Conservation (phyloP, 2,888 invertebrate species). For the Cephus pygmeus region DNA sequence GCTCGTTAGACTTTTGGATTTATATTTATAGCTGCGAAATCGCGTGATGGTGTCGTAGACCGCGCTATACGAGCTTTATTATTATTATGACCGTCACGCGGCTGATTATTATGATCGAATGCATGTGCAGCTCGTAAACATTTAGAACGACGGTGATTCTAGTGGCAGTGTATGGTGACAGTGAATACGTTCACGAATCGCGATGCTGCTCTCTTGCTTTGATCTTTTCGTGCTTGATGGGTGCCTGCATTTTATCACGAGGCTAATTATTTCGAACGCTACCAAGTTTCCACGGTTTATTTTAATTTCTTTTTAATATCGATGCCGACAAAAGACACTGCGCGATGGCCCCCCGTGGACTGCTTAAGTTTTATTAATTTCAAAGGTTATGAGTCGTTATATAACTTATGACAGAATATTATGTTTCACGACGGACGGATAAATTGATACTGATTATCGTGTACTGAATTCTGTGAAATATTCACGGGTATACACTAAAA, state of each 20-base stretch:
- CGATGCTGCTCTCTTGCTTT: neutral
- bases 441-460: neutral
- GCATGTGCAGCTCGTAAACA: neutral
- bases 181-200: neutral
- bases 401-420: neutral
- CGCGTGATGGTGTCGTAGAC: neutral
- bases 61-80: neutral
- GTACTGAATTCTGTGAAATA: neutral
- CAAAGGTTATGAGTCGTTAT: neutral
- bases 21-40: slow-evolving; percentile 1
- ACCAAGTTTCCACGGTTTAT: slow-evolving; percentile 15
- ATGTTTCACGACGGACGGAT: neutral
- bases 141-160: neutral
- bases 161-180: neutral
- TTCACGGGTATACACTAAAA: neutral
- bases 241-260: neutral
- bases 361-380: slow-evolving; percentile 7
- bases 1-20: slow-evolving; percentile 5
- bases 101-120: slow-evolving; percentile 1
- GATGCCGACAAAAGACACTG: slow-evolving; percentile 22
- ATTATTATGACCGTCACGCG: slow-evolving; percentile 1
- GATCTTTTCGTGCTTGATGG: neutral
- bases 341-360: slow-evolving; percentile 5
- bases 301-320: slow-evolving; percentile 34
- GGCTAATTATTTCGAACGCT: neutral